These are phyloP conservation scores for Uloborus plumipes DNA, from an alignment of 2,888 invertebrate species.

Conservation along the genomic window DNA sequence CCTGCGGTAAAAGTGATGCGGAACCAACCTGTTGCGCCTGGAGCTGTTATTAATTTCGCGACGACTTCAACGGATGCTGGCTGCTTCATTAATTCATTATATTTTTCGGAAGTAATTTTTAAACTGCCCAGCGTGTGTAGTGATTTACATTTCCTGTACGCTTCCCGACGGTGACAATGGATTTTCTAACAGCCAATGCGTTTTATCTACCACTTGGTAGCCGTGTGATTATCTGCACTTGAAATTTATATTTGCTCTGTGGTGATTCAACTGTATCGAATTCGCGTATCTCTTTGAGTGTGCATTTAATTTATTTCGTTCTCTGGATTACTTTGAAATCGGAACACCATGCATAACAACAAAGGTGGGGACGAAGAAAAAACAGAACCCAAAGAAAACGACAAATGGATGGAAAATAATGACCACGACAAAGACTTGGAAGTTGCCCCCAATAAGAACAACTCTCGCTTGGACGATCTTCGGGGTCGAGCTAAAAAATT, in stretches of 20 bases:
- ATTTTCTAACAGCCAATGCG: background rate
- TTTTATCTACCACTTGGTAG: slow-evolving; percentile 31
- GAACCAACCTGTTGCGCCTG: slow-evolving; percentile 34
- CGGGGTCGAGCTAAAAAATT: slow-evolving; percentile 56
- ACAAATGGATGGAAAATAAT: slow-evolving; percentile 62
- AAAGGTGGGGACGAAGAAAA: slow-evolving; percentile 63
- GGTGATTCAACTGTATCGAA: background rate
- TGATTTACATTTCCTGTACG: background rate
- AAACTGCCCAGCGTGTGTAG: background rate
- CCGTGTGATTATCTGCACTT: background rate
- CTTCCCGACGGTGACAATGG: slow-evolving; percentile 11
- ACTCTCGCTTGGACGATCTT: slow-evolving; percentile 35
- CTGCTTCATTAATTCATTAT: too few relatives aligned
- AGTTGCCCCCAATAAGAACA: slow-evolving; percentile 26
- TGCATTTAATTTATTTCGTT: background rate
- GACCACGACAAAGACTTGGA: slow-evolving; percentile 56
- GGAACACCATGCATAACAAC: slow-evolving; percentile 37
- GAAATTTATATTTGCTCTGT: background rate
- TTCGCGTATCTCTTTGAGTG: slow-evolving; percentile 9
- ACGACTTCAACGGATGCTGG: background rate
- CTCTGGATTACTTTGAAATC: background rate
- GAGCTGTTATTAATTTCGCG: background rate
- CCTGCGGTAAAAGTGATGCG: background rate
- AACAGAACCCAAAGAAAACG: slow-evolving; percentile 64
- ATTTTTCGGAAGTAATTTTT: background rate